Conservation (phyloP, 1,140 invertebrate species). For the Sesamia nonagrioides region DNA sequence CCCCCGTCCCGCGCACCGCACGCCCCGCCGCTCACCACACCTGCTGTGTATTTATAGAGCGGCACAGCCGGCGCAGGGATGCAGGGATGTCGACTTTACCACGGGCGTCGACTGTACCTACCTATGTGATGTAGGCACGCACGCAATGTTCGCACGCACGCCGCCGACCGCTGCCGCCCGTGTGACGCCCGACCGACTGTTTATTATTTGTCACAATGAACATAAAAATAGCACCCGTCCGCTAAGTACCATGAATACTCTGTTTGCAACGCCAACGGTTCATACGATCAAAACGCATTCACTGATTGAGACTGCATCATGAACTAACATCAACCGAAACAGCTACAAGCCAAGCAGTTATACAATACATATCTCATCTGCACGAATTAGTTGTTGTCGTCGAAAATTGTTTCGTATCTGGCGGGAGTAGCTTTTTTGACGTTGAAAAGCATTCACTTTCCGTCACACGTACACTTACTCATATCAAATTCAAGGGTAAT, state of each 20-base stretch:
- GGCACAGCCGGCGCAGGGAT: slow-evolving; percentile 78
- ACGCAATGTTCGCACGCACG: slow-evolving; percentile 56
- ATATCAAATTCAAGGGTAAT: slow-evolving; percentile 21
- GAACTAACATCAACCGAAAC: neutral
- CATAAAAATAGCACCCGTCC: slow-evolving; percentile 73
- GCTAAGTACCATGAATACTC: slow-evolving; percentile 53
- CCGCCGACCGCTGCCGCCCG: slow-evolving; percentile 52
- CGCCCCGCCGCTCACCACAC: slow-evolving; percentile 75
- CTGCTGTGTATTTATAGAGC: slow-evolving; percentile 86
- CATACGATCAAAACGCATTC: neutral
- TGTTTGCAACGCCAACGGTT: slow-evolving; percentile 33
- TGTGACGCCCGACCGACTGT: slow-evolving; percentile 69
- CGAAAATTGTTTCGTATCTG: neutral
- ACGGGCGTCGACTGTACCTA: slow-evolving; percentile 67
- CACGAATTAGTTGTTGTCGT: slow-evolving; percentile 9
- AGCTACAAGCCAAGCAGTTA: neutral
- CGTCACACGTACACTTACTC: neutral
- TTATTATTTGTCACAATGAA: slow-evolving; percentile 74
- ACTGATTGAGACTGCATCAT: slow-evolving; percentile 8
- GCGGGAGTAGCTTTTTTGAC: neutral
- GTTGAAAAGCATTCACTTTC: neutral
- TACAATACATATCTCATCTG: slow-evolving; percentile 10
- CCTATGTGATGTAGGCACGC: slow-evolving; percentile 59
- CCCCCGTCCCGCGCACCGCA: slow-evolving; percentile 72
- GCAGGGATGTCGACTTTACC: slow-evolving; percentile 77